A percentile compares a stretch with the other conserved stretches of the same genome.
Conservation (phyloP, 2,113 vertebrate species). For the Entomyzon cyanotis region DNA sequence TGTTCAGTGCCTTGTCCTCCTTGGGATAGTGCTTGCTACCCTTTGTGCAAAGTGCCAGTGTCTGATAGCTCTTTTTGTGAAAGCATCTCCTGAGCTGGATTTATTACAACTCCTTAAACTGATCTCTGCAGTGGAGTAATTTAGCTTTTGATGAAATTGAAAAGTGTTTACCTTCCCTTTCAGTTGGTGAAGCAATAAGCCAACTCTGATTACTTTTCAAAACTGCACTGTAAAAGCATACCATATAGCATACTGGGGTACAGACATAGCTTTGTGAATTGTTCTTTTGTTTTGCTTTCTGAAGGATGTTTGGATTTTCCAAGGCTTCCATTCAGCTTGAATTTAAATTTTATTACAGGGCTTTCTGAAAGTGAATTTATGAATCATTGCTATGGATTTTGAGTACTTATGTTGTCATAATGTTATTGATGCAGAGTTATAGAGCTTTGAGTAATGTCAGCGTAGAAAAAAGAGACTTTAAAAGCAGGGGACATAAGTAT, state of each 20-base stretch:
- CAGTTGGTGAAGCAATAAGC: background rate
- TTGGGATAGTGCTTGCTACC: background rate
- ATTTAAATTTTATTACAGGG: slow-evolving; percentile 59
- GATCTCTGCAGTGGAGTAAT: background rate
- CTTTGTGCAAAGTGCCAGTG: accelerated
- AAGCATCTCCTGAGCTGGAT: background rate
- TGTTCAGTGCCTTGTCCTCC: background rate
- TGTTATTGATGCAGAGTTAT: slow-evolving; percentile 61
- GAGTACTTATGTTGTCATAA: slow-evolving; percentile 64
- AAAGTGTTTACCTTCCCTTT: background rate
- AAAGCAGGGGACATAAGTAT: background rate
- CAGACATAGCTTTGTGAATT: slow-evolving; percentile 27
- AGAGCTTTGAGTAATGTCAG: slow-evolving; percentile 58
- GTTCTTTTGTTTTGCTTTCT: slow-evolving; percentile 52
- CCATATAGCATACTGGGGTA: background rate
- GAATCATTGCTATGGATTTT: slow-evolving; percentile 41
- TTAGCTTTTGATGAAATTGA: background rate
- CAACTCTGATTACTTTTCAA: background rate
- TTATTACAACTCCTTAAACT: background rate
- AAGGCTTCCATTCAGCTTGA: slow-evolving; percentile 44
- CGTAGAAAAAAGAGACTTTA: background rate
- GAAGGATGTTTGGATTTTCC: slow-evolving; percentile 62
- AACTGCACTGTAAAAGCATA: background rate
- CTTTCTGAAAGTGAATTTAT: slow-evolving; percentile 61
- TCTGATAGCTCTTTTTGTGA: background rate